Evolutionary conservation across 2,797 vertebrate species (phyloP).

Genomic region (Sebastes vulpes): DNA sequence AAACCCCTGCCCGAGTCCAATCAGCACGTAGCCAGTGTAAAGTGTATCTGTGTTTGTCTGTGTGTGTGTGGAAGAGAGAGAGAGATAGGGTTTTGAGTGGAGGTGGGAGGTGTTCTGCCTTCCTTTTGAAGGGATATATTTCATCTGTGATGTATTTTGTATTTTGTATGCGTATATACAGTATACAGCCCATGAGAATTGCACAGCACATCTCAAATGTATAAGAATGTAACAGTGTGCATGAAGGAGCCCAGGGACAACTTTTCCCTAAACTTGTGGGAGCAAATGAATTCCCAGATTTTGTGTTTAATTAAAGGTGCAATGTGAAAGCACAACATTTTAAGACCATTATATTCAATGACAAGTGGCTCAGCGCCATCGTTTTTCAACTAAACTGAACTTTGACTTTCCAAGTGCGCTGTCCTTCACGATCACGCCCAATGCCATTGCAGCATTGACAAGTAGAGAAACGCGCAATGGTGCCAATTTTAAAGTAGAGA

Average conservation of each 20-base stretch:
- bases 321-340: not conserved
- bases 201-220: slow-evolving; percentile 4
- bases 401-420: not conserved
- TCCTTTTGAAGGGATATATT: slow-evolving; percentile 53
- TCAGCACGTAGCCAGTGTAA: slow-evolving; percentile 55
- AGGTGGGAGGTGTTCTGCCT: slow-evolving; percentile 32
- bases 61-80: slow-evolving; percentile 5
- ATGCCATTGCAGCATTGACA: not conserved
- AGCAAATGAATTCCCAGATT: not conserved
- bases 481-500: not conserved
- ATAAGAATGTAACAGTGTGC: not conserved
- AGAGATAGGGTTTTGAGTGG: slow-evolving; percentile 11
- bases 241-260: not conserved
- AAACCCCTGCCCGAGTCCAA: slow-evolving; percentile 67
- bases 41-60: slow-evolving; percentile 25
- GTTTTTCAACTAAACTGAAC: slow-evolving; percentile 2
- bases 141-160: slow-evolving; percentile 48
- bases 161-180: slow-evolving; percentile 31
- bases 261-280: not conserved
- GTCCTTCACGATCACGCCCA: not conserved
- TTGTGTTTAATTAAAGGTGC: not conserved
- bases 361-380: not conserved
- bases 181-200: slow-evolving; percentile 15
- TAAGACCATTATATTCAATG: not conserved
- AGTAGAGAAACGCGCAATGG: not conserved